Evolutionary conservation across 2,888 invertebrate genomes (phyloP).

Genomic region (Drosophila birchii): DNA sequence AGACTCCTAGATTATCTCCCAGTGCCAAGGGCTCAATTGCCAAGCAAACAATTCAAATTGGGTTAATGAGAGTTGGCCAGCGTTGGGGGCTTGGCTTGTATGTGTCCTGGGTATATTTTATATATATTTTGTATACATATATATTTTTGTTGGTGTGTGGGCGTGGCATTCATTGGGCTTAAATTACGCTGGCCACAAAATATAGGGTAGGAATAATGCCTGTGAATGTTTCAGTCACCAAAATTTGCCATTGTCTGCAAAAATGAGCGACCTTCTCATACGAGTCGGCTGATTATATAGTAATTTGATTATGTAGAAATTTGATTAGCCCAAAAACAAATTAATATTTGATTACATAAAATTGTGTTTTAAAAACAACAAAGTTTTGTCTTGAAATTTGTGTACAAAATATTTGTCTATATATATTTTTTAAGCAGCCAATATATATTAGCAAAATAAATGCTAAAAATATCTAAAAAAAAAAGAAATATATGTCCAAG

Average conservation of each 20-base stretch:
- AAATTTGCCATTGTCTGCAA: background rate
- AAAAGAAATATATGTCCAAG: no score
- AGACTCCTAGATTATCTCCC: background rate
- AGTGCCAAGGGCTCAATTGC: conserved; percentile 40
- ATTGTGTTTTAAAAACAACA: background rate
- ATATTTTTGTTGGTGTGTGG: conserved; percentile 8
- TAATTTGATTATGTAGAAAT: conserved; percentile 1
- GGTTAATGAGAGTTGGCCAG: conserved; percentile 47
- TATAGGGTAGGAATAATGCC: background rate
- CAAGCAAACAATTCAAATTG: conserved; percentile 44
- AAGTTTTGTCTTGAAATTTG: background rate
- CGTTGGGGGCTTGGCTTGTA: conserved; percentile 31
- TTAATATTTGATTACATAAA: background rate
- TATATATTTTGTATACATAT: background rate
- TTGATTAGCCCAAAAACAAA: background rate
- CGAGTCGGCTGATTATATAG: background rate
- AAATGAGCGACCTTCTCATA: background rate
- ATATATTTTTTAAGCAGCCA: background rate
- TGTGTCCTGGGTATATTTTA: background rate
- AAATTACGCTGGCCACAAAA: conserved; percentile 37
- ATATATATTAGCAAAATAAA: background rate
- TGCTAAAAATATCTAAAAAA: background rate
- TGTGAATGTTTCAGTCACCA: background rate
- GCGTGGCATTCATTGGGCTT: conserved; percentile 39
- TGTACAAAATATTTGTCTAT: background rate